Evolutionary conservation across 2,888 invertebrate species (phyloP), one percentile per base, ranked within the genome.

Genomic region (Ellobium chinense): DNA sequence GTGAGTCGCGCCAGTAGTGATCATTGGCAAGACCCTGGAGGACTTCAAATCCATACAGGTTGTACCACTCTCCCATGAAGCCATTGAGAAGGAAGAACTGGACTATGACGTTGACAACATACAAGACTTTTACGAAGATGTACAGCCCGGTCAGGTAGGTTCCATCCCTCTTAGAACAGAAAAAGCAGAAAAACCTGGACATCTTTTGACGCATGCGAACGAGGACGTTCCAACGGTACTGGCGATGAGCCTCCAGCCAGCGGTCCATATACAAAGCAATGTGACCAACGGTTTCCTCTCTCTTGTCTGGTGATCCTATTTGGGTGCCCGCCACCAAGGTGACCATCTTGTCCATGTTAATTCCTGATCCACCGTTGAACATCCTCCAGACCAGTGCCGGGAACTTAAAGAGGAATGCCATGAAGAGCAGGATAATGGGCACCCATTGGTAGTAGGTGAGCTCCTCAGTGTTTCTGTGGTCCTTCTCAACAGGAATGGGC

Each of bases 391-490:
- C 79, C 54, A 94, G 88, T 54, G 93, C 91, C 3, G 94, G 94
- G 60, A 93, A 86, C 86, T 93, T 94, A 90, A 94, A 94, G 39
- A 94, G 86, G 80, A 94, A 92, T 14, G 93, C 94, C 90, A 94
- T 93, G 77, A 93, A 89, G 56, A 94, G 92, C 24, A 94, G 91
- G 73, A 94, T 90, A 88, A 94, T 89, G 82, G 94, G 92, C 84
- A 93, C 90, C 94, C 90, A 90, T 84, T 90, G 91, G 86, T 91
- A 91, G 84, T 91, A 91, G 73, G 89, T 89, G 37, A 91, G 84
- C 82, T 91, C 91, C 70, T 88, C 85, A 0, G 86, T 82, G 24
- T 86, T 85, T 27, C 89, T 86, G 31, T 83, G 79, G n/a, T 85
- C 81, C 63, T 88, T 87, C 74, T 87, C 88, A n/a, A 81, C 74